Evolutionary conservation across 1,140 invertebrate species (phyloP), one percentile per base, ranked within the genome.

Genomic region (Lepidurus couesii): DNA sequence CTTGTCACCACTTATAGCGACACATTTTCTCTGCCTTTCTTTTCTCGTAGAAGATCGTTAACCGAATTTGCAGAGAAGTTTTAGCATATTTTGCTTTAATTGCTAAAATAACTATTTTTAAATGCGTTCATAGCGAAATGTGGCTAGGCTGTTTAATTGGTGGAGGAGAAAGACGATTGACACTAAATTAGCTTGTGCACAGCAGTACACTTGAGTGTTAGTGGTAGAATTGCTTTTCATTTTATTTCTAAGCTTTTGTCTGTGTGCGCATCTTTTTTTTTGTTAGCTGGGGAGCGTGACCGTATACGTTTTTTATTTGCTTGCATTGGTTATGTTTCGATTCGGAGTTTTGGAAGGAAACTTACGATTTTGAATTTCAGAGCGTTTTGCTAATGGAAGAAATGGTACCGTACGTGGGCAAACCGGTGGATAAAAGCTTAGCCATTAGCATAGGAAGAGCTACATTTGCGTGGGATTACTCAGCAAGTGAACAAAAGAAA

Each of bases 381-480:
- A 83, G 80, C 79, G 81, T 88, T 47, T 80, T 89, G n/a, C 75
- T 86, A 42, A 80, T 89, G 81, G 85, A 88, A 75, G 87, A 89
- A 78, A 81, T 83, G 7, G 84, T 81, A 73, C 83, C 81, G 26
- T 85, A 84, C 16, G 80, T 85, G 16, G 83, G 83, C 26, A 85
- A 85, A 77, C 86, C 88, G 6, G 84, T 85, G 8, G 84, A 87
- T 73, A 83, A 85, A 77, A 84, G 84, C 24, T 83, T 86, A 83
- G 87, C 88, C 21, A 80, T 91, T 11, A 84, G 85, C 42, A 84
- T 91, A 44, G 84, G 86, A 13, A 85, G 88, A 76, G 89, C 87
- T 11, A 86, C 86, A 34, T 89, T 91, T 75, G 83, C 84, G 45
- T 90, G 87, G 84, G 85, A 85, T 75, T 79, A 75, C 76, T 76